Evolutionary conservation across 2,113 vertebrate species (phyloP), one percentile per base, ranked within the genome.

Genomic region (Microcebus lehilahytsara): DNA sequence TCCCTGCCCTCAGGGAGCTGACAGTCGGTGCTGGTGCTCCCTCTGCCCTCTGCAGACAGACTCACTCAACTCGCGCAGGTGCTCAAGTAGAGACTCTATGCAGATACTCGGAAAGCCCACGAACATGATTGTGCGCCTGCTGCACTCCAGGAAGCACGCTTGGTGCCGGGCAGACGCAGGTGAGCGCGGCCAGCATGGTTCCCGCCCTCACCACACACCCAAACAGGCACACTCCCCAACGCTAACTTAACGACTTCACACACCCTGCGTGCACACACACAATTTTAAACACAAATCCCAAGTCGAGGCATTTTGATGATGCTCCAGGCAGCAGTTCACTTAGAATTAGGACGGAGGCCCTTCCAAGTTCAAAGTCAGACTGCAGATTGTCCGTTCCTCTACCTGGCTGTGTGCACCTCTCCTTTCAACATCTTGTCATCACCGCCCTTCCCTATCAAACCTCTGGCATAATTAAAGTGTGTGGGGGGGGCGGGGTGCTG

Each of bases 331-430:
- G 12, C 20, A 67, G 13, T 23, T 83, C 83, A 34, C 51, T 94
- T 85, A 86, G 53, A 53, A 60, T 74, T 71, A 40, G 4, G 42
- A 58, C 20, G 0, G 23, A 46, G 94, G 5, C 12, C 40, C 56
- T 95, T 87, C 23, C 84, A 94, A 96, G 96, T 72, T 49, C 85
- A 96, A 95, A 56, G 58, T 19, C 30, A 9, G 75, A 60, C 42
- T 37, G 14, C 77, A 80, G 96, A 69, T 22, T 64, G 46, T 6
- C 53, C 14, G 2, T 5, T n/a, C 49, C 75, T 92, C 37, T 37
- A 22, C 71, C 87, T 64, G 71, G 42, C 46, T 72, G 6, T 19
- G 67, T 2, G 22, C 32, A 5, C 1, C 96, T 97, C 17, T 74
- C 5, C n/a, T 97, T 80, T 87, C 85, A 97, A n/a, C 60, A 69